phyloP scores from a whole-genome alignment of 2,888 invertebrate species.

The Allolobophora icterica region DNA sequence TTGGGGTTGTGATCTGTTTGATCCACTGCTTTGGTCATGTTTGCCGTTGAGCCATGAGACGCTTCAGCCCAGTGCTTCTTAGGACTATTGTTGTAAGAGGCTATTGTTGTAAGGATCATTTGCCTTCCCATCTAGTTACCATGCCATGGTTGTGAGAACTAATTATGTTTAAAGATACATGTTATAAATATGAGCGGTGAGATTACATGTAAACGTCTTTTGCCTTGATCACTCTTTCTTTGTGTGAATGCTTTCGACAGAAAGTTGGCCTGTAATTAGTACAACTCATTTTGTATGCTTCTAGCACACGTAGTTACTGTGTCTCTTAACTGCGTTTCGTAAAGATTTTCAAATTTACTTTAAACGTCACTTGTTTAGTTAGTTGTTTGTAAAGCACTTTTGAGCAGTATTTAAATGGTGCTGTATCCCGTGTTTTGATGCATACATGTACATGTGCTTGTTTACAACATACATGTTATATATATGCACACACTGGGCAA shows the following conservation, averaged over 20 bases:
- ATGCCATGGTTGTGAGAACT: neutral
- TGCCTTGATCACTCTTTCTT: neutral
- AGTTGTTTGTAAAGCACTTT: no score
- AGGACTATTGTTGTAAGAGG: neutral
- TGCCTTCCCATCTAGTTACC: neutral
- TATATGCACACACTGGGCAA: no score
- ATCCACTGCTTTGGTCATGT: neutral
- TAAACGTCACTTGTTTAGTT: no score
- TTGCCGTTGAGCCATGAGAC: neutral
- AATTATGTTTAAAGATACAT: neutral
- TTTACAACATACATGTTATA: no score
- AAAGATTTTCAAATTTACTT: no score
- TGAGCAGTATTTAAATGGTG: no score
- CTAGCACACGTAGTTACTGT: no score
- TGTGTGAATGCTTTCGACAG: neutral
- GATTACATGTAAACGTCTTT: neutral
- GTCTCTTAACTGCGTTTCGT: no score
- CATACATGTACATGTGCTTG: no score
- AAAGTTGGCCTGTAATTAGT: neutral
- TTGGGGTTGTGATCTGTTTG: neutral
- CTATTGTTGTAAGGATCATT: no score
- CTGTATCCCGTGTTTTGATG: no score
- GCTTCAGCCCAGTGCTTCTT: neutral
- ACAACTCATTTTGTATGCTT: no score
- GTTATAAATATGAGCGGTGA: neutral